Base-by-base conservation (phyloP, 2,888 invertebrate genomes). In the Diachrysia chrysitis region DNA sequence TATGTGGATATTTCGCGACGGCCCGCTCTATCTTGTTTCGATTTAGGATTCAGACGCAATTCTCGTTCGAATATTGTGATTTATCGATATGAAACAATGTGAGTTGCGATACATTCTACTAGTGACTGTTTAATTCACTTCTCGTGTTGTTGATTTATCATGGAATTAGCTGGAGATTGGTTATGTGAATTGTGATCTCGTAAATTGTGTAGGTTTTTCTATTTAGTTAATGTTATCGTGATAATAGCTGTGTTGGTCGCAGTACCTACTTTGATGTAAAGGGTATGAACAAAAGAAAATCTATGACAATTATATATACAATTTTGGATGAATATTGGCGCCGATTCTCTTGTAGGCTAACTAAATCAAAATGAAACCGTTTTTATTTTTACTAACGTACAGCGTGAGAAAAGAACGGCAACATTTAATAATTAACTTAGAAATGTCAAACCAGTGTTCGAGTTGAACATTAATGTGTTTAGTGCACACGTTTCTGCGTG, bases 11-110 rank as follows among this genome's bases (percentile, higher is more conserved):
- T 92, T 80, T 86, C 81, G 83, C 89, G 85, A 87, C 83, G 86
- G 82, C 75, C 78, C 83, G 85, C 89, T 92, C 91, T 92, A 93
- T 92, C 89, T 92, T 91, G 90, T 92, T 90, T 87, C 88, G 86
- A 87, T 90, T 89, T 87, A 84, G 87, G 86, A 83, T 89, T 87
- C 83, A 84, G 80, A 82, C 78, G 74, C 82, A 80, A 81, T 81
- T 73, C 83, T 82, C 66, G 66, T 73, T 81, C 82, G 75, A 79
- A 84, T 85, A 85, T 84, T 78, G 82, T 88, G 87, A 89, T 89
- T 87, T 90, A 85, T 80, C 66, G 71, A 64, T 56, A 55, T 62
- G 60, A 78, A 76, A 82, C 76, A 78, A 78, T 78, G 55, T 70
- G 76, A 59, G 70, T 64, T 73, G 66, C 70, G 63, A 76, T 78